Conservation (phyloP, 2,888 invertebrate species). For the Margaritifera margaritifera region DNA sequence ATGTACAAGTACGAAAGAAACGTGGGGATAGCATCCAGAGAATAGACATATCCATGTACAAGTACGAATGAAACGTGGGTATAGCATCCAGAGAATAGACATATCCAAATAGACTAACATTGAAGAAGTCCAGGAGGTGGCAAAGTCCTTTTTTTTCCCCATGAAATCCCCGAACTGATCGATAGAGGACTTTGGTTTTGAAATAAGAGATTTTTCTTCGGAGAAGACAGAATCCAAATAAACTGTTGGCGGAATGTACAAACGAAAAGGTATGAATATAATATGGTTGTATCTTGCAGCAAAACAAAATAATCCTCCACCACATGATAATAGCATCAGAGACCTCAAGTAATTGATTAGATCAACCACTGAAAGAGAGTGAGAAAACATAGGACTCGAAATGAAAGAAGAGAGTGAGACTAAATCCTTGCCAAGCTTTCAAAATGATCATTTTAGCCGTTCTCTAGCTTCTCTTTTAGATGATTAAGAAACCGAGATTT, state of each 20-base stretch:
- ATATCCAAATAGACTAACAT: not conserved
- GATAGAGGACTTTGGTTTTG: not conserved
- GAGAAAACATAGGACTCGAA: too few species aligned
- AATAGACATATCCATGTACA: too few species aligned
- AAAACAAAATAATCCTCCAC: not conserved
- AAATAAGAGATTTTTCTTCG: not conserved
- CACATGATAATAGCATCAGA: not conserved
- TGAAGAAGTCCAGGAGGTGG: not conserved
- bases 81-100: not conserved
- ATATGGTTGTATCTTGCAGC: slow-evolving; percentile 5
- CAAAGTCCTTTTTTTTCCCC: slow-evolving; percentile 1
- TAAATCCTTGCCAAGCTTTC: too few species aligned
- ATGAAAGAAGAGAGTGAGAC: too few species aligned
- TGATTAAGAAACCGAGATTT: too few species aligned
- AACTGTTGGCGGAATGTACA: slow-evolving; percentile 3
- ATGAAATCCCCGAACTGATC: not conserved
- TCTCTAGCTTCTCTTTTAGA: too few species aligned
- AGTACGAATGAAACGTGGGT: too few species aligned
- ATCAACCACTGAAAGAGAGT: too few species aligned
- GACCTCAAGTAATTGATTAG: too few species aligned
- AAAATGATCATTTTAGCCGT: too few species aligned
- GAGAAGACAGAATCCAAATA: not conserved
- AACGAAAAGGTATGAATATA: slow-evolving; percentile 1
- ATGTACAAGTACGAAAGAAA: too few species aligned
- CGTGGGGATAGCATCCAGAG: too few species aligned